Conservation (phyloP, 2,797 vertebrate species). For the Scomberomorus guttatus region DNA sequence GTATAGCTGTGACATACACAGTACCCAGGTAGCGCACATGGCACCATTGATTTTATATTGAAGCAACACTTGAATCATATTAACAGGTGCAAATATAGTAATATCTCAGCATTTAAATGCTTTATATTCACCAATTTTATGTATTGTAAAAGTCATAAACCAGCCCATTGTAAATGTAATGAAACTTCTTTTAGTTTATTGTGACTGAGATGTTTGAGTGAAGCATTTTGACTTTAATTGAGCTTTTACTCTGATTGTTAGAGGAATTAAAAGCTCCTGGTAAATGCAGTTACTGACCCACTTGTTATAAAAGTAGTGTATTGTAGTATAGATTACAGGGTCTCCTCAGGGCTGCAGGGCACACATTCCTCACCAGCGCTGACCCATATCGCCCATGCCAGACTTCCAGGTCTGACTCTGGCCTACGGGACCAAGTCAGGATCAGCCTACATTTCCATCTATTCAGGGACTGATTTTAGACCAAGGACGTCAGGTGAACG, state of each 20-base stretch:
- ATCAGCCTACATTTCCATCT: conserved; percentile 27
- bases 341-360: conserved; percentile 33
- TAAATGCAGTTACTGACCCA: conserved; percentile 44
- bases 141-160: not conserved
- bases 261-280: conserved; percentile 30
- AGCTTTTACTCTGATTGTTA: not conserved
- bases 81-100: not conserved
- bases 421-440: not conserved
- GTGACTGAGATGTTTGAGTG: not conserved
- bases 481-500: conserved; percentile 12
- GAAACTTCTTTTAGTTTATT: not conserved
- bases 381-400: conserved; percentile 44
- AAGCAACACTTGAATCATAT: not conserved
- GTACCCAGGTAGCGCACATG: too few relatives aligned
- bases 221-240: not conserved
- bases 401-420: conserved; percentile 25
- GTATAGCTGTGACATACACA: not conserved
- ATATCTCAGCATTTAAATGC: not conserved
- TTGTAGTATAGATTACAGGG: conserved; percentile 51
- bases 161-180: not conserved
- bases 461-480: not conserved
- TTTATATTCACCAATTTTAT: not conserved
- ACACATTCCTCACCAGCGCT: conserved; percentile 56
- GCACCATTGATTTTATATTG: not conserved
- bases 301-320: conserved; percentile 39